These are phyloP conservation scores for Condylostylus longicornis DNA, from an alignment of 1,140 invertebrate genomes.

Conservation along the genomic window DNA sequence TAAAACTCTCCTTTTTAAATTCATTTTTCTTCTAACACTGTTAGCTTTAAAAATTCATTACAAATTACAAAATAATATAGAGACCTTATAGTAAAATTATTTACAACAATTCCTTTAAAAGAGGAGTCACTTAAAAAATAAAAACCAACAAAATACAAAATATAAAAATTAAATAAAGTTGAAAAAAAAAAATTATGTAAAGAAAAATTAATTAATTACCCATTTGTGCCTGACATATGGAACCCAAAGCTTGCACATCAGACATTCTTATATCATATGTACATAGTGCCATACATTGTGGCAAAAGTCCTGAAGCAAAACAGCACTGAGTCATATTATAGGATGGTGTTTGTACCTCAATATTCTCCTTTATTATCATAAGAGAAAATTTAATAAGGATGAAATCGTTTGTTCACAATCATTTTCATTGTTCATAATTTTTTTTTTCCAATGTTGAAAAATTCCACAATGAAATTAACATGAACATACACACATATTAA, in stretches of 20 bases:
- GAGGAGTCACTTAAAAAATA: no score
- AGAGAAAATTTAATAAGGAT: not conserved
- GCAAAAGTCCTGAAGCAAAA: conserved; percentile 47
- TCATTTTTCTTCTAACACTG: no score
- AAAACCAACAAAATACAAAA: no score
- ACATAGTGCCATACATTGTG: conserved; percentile 63
- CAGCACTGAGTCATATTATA: conserved; percentile 72
- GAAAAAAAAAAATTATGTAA: no score
- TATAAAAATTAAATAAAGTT: no score
- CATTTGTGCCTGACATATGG: conserved; percentile 30
- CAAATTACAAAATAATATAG: no score
- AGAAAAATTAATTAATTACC: conserved; percentile 20
- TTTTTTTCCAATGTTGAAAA: not conserved
- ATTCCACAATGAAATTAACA: no score
- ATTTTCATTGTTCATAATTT: conserved; percentile 3
- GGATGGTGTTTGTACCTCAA: conserved; percentile 11
- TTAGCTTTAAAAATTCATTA: no score
- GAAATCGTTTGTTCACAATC: conserved; percentile 7
- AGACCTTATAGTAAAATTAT: no score
- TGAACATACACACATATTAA: no score
- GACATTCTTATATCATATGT: conserved; percentile 65
- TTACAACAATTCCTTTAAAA: no score
- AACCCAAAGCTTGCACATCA: conserved; percentile 48
- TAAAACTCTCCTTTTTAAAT: no score
- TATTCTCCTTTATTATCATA: conserved; percentile 1